Conservation (phyloP, 2,797 vertebrate species). For the Dryobates pubescens region DNA sequence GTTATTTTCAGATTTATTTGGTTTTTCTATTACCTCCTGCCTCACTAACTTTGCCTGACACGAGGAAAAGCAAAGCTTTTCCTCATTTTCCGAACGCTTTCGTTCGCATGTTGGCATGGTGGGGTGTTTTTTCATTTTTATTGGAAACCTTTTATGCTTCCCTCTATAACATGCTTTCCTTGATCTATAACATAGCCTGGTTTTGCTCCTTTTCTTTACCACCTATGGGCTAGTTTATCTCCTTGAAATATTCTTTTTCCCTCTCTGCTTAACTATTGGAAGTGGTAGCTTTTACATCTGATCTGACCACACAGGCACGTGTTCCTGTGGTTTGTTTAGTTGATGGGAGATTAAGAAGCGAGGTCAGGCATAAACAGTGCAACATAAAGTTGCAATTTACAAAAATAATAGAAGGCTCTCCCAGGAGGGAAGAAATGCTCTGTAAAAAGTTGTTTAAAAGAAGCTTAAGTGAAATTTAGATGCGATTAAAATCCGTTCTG, state of each 20-base stretch:
- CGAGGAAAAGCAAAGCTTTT: neutral
- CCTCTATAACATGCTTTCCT: neutral
- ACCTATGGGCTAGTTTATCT: neutral
- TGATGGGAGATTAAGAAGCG: neutral
- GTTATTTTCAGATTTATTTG: constrained; percentile 33
- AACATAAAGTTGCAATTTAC: neutral
- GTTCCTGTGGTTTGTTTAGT: neutral
- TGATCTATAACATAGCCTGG: neutral
- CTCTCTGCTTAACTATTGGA: neutral
- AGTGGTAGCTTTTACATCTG: neutral
- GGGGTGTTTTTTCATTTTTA: neutral
- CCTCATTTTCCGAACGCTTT: neutral
- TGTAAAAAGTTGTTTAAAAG: neutral
- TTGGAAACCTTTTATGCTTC: neutral
- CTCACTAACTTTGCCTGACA: neutral
- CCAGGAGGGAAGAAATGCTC: neutral
- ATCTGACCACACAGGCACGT: accelerated
- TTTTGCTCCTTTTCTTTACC: neutral
- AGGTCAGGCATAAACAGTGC: neutral
- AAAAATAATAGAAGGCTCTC: neutral
- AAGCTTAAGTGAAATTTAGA: neutral
- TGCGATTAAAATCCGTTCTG: constrained; percentile 2
- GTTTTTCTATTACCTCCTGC: neutral
- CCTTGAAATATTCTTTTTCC: neutral
- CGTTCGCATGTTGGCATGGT: neutral